phyloP scores from a whole-genome alignment of 2,797 vertebrate species.

The Valencia hispanica region DNA sequence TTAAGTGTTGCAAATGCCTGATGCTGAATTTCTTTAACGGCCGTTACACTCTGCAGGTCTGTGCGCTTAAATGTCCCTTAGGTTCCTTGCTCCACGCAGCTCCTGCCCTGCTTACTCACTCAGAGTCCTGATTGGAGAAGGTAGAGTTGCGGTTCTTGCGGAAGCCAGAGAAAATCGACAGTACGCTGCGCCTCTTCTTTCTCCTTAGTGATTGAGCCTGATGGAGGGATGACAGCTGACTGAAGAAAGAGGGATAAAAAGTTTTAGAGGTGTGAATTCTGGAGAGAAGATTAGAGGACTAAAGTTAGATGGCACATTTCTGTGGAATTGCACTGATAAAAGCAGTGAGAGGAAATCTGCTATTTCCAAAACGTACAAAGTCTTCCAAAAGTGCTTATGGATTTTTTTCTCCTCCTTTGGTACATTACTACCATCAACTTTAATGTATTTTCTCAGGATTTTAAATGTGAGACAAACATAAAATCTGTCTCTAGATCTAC shows the following conservation, averaged over 20 bases:
- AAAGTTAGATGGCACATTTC: background rate
- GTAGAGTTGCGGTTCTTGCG: conserved; percentile 82
- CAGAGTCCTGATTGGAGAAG: conserved; percentile 77
- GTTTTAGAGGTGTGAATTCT: background rate
- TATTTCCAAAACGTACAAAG: background rate
- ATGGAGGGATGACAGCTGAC: conserved; percentile 82
- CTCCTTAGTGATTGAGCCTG: conserved; percentile 79
- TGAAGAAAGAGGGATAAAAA: conserved; percentile 37
- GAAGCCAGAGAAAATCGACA: conserved; percentile 84
- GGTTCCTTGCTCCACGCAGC: conserved; percentile 33
- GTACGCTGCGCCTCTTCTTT: conserved; percentile 82
- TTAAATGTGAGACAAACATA: background rate
- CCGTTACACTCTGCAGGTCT: conserved; percentile 19
- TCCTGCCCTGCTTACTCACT: conserved; percentile 54
- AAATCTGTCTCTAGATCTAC: no score
- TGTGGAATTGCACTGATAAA: background rate
- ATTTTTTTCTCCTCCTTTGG: background rate
- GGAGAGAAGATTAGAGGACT: background rate
- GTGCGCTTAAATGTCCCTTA: conserved; percentile 35
- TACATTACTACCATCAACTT: background rate
- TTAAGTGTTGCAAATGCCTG: conserved; percentile 41
- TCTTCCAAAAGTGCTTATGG: background rate
- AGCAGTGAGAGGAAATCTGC: background rate
- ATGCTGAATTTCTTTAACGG: conserved; percentile 40
- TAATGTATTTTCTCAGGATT: background rate